These are phyloP conservation scores for Amiota communis DNA, from an alignment of 2,888 invertebrate species.

Conservation along the genomic window DNA sequence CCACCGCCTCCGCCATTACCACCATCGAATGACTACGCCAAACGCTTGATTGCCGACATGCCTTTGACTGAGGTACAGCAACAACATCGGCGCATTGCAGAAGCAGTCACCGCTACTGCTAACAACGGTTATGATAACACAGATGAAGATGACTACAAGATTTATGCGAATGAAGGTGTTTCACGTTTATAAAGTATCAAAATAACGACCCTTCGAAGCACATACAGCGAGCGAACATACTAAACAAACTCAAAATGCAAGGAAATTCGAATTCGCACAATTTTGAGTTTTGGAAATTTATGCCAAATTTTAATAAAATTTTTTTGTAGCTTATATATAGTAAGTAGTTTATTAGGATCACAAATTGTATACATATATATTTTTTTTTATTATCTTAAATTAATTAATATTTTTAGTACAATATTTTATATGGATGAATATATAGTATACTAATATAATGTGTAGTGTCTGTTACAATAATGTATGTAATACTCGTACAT, in stretches of 20 bases:
- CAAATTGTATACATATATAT: no score
- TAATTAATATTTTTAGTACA: not conserved
- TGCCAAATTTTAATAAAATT: not conserved
- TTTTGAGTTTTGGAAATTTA: not conserved
- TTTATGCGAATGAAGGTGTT: conserved; percentile 63
- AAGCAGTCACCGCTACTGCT: not conserved
- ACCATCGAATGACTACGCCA: conserved; percentile 1
- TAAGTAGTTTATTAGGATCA: not conserved
- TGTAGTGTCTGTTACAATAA: no score
- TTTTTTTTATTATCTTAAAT: conserved; percentile 8
- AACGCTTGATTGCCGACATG: not conserved
- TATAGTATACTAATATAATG: not conserved
- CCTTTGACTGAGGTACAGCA: not conserved
- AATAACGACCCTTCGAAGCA: not conserved
- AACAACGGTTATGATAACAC: conserved; percentile 9
- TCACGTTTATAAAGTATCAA: conserved; percentile 57
- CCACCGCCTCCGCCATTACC: conserved; percentile 1
- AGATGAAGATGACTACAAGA: conserved; percentile 45
- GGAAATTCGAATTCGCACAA: not conserved
- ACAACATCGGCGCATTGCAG: not conserved
- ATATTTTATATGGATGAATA: not conserved
- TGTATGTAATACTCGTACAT: no score
- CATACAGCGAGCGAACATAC: not conserved
- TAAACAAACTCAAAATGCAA: not conserved
- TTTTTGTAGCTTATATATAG: no score